Percentiles rank a stretch among this genome's conserved stretches.
Conservation (phyloP, 2,113 vertebrate species). For the Chaenocephalus aceratus region DNA sequence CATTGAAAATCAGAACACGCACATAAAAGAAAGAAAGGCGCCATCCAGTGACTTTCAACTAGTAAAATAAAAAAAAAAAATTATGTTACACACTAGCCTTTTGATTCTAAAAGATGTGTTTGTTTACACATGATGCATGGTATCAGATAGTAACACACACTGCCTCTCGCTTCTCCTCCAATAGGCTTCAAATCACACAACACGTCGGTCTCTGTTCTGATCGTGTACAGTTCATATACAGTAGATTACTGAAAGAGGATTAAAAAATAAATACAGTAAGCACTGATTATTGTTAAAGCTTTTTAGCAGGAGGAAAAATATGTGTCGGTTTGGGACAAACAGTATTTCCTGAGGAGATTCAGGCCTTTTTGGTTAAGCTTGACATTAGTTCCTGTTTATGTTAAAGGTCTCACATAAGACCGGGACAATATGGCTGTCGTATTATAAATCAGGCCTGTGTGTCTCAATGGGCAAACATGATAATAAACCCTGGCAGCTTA, state of each 20-base stretch:
- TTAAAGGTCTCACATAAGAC: conserved; percentile 11
- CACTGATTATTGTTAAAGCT: conserved; percentile 53
- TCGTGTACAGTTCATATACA: conserved; percentile 34
- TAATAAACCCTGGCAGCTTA: conserved; percentile 39
- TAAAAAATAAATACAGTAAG: conserved; percentile 30
- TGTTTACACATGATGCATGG: no score
- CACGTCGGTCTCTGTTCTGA: conserved; percentile 35
- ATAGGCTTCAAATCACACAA: conserved; percentile 36
- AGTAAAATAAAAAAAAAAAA: no score
- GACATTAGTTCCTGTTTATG: conserved; percentile 1
- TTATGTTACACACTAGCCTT: no score
- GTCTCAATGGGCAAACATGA: conserved; percentile 3
- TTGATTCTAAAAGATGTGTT: no score
- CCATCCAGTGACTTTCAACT: no score
- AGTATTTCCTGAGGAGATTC: not conserved
- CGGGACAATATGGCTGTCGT: conserved; percentile 13
- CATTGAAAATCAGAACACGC: not conserved
- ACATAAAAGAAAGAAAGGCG: no score
- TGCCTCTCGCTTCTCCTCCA: not conserved
- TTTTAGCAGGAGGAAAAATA: conserved; percentile 30
- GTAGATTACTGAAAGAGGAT: conserved; percentile 58
- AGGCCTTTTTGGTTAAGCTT: conserved; percentile 17
- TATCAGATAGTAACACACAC: no score
- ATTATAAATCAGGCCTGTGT: conserved; percentile 24
- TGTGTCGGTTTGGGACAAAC: conserved; percentile 13